Percentiles rank a stretch among this genome's conserved stretches.
Conservation (phyloP, 2,797 vertebrate species). For the Oreochromis grahami region DNA sequence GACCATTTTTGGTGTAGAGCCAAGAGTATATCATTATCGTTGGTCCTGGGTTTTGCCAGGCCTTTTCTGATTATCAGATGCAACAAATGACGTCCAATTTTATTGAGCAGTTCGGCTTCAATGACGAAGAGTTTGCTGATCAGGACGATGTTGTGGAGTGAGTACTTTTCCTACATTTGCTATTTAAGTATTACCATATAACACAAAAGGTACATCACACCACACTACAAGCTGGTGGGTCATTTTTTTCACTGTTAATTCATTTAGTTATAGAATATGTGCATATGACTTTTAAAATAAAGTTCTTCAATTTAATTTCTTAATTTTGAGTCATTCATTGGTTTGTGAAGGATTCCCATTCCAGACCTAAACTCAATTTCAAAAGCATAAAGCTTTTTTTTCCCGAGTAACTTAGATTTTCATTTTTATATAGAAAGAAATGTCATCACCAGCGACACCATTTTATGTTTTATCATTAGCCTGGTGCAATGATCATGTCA, state of each 20-base stretch:
- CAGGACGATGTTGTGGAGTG: constrained; percentile 99
- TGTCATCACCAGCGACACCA: neutral
- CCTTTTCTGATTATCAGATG: constrained; percentile 99
- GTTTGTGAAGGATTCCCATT: neutral
- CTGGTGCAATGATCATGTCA: neutral
- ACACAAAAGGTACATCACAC: constrained; percentile 25
- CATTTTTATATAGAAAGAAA: neutral
- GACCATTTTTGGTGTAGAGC: constrained; percentile 71
- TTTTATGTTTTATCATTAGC: neutral
- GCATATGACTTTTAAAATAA: neutral
- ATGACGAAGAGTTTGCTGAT: constrained; percentile 99
- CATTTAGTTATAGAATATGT: neutral
- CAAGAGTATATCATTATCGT: constrained; percentile 97
- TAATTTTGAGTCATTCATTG: neutral
- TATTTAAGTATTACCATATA: constrained; percentile 17
- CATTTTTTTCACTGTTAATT: neutral
- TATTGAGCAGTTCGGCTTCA: constrained; percentile 99
- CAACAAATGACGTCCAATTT: constrained; percentile 99
- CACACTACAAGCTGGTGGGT: constrained; percentile 15
- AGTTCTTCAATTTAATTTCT: neutral
- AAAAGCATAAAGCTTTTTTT: neutral
- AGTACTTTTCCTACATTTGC: constrained; percentile 80
- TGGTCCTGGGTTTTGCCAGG: constrained; percentile 99
- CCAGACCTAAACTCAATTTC: neutral
- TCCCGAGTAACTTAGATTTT: neutral